Evolutionary conservation across 2,797 vertebrate genomes (phyloP).

Genomic region (Melanitta fusca): DNA sequence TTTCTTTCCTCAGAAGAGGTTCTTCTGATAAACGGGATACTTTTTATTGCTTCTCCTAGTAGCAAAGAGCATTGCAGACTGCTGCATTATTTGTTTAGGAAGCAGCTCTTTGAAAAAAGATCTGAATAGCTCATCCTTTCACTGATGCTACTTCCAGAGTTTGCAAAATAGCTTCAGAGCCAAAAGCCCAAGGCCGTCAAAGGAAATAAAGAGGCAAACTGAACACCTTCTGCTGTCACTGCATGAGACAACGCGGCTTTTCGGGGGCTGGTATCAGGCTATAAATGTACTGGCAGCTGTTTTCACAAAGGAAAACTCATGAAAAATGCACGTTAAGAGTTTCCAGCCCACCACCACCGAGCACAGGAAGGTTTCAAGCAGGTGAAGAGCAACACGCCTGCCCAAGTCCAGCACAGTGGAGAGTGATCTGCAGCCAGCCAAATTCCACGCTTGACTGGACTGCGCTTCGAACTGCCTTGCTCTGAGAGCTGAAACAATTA

Average conservation of each 20-base stretch:
- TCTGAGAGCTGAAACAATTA: slow-evolving; percentile 30
- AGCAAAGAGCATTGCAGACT: not conserved
- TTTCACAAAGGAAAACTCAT: not conserved
- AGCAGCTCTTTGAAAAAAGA: not conserved
- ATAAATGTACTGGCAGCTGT: not conserved
- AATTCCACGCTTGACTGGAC: not conserved
- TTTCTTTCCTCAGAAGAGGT: not conserved
- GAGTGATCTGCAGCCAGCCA: slow-evolving; percentile 2
- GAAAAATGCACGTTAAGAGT: not conserved
- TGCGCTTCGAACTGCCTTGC: not conserved
- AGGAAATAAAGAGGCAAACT: not conserved
- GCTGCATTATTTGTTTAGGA: not conserved
- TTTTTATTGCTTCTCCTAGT: not conserved
- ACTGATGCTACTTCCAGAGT: not conserved
- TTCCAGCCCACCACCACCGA: slow-evolving; percentile 18
- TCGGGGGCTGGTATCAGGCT: not conserved
- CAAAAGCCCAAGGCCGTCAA: not conserved
- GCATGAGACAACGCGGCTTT: not conserved
- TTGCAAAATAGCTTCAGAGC: not conserved
- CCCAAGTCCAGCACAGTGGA: not conserved
- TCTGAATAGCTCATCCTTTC: not conserved
- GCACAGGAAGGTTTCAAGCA: not conserved
- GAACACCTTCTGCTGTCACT: not conserved
- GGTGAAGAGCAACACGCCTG: not conserved
- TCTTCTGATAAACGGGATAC: not conserved